These are phyloP conservation scores for Junco hyemalis DNA, from an alignment of 2,113 vertebrate genomes.

Conservation along the genomic window DNA sequence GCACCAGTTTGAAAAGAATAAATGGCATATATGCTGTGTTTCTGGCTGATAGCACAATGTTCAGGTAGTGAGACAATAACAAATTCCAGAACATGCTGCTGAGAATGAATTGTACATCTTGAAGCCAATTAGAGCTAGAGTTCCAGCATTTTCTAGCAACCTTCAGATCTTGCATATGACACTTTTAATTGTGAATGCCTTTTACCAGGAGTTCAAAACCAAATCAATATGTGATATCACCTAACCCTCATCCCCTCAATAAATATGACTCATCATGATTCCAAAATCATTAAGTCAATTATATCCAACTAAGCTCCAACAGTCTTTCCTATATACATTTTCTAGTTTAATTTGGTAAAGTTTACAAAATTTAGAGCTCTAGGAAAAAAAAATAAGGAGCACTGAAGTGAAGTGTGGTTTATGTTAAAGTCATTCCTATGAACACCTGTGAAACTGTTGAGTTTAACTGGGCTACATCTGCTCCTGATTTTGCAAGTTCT, in stretches of 20 bases:
- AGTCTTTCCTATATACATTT: not conserved
- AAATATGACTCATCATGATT: not conserved
- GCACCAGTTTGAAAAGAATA: not conserved
- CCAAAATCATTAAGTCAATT: not conserved
- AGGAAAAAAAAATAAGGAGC: not conserved
- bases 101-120: not conserved
- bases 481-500: conserved; percentile 17
- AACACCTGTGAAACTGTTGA: conserved; percentile 33
- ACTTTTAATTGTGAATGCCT: not conserved
- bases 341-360: not conserved
- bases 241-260: not conserved
- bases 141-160: not conserved
- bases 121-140: not conserved
- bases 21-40: conserved; percentile 22
- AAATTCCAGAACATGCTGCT: not conserved
- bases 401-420: conserved; percentile 2
- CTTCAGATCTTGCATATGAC: not conserved
- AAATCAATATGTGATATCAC: not conserved
- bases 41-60: not conserved
- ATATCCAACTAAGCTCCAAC: not conserved
- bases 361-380: not conserved
- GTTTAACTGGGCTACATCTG: conserved; percentile 33
- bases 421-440: conserved; percentile 1
- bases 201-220: not conserved
- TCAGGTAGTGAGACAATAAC: conserved; percentile 25